Percentiles rank a stretch among this genome's conserved stretches.
Conservation (phyloP, 2,797 vertebrate genomes). For the Etheostoma perlongum region DNA sequence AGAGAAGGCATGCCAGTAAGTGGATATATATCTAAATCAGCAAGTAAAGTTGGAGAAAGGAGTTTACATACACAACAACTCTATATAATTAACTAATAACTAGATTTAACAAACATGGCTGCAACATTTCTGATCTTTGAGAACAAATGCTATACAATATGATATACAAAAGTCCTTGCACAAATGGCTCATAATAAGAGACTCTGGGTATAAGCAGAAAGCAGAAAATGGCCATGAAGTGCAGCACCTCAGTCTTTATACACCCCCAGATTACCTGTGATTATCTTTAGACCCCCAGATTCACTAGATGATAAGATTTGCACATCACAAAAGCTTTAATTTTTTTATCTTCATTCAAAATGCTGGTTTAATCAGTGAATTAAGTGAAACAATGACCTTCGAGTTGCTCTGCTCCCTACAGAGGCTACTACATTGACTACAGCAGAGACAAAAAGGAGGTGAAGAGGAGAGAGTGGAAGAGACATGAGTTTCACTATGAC, state of each 20-base stretch:
- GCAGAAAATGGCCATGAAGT: not conserved
- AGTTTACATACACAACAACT: too few species aligned
- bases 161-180: not conserved
- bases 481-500: slow-evolving; percentile 98
- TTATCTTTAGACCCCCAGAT: slow-evolving; percentile 7
- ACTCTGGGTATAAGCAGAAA: not conserved
- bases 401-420: slow-evolving; percentile 70
- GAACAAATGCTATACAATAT: too few species aligned
- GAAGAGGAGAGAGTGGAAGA: slow-evolving; percentile 95
- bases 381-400: slow-evolving; percentile 41
- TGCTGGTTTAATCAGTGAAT: slow-evolving; percentile 38
- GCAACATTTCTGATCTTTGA: too few species aligned
- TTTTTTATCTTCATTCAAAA: slow-evolving; percentile 30
- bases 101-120: too few species aligned
- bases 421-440: slow-evolving; percentile 97
- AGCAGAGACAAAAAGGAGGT: slow-evolving; percentile 97
- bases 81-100: too few species aligned
- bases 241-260: not conserved
- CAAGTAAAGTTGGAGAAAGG: too few species aligned
- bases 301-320: not conserved
- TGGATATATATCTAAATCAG: slow-evolving; percentile 32
- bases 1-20: slow-evolving; percentile 98
- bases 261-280: not conserved
- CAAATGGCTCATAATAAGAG: not conserved
- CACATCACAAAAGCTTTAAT: not conserved